These are phyloP conservation scores for Coranthus polyacanthus DNA, from an alignment of 2,797 vertebrate genomes.

Conservation along the genomic window DNA sequence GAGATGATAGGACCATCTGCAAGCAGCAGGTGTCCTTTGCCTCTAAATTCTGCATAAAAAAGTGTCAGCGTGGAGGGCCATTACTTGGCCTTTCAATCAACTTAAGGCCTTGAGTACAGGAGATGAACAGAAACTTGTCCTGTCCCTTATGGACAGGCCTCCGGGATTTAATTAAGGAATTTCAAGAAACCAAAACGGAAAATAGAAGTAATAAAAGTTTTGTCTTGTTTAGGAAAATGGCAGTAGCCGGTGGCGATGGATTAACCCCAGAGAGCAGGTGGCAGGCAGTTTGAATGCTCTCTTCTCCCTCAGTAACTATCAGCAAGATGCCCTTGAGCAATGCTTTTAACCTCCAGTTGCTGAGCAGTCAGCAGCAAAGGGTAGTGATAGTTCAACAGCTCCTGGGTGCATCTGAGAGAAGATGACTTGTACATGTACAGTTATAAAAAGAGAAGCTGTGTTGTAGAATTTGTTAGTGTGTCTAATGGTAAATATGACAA, in stretches of 20 bases:
- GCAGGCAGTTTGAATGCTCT: constrained; percentile 13
- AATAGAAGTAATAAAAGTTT: constrained; percentile 4
- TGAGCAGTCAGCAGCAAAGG: constrained; percentile 15
- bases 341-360: constrained; percentile 42
- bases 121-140: constrained; percentile 23
- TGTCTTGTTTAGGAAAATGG: constrained; percentile 1
- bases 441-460: constrained; percentile 4
- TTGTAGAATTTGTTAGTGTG: background rate
- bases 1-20: constrained; percentile 58
- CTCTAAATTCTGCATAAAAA: constrained; percentile 70
- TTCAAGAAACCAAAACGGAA: background rate
- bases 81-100: constrained; percentile 68
- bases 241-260: constrained; percentile 4
- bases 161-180: constrained; percentile 24
- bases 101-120: constrained; percentile 30
- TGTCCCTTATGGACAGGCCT: constrained; percentile 9
- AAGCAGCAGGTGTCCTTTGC: constrained; percentile 61
- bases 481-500: constrained; percentile 19
- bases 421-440: background rate
- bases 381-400: constrained; percentile 17
- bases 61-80: constrained; percentile 53
- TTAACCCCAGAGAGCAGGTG: background rate
- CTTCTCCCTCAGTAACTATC: background rate
- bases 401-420: constrained; percentile 11
- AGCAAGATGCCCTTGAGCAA: constrained; percentile 40